Base-by-base conservation (phyloP, 2,888 invertebrate genomes). In the Lasioglossum lativentre region DNA sequence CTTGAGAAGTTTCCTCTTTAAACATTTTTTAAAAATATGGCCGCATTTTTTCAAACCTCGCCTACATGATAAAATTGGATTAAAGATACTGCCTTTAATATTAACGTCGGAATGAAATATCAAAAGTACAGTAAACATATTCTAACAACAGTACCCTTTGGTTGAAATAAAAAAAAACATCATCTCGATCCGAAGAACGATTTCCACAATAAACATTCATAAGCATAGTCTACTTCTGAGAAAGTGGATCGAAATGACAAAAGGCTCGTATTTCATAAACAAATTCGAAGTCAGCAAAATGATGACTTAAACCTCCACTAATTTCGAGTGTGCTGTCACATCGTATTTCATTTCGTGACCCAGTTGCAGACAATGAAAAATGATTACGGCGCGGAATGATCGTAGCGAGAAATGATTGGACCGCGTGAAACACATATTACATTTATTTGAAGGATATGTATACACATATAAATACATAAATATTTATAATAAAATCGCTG, bases 401-500 rank as follows among this genome's bases (percentile, higher is more conserved):
- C 68, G 68, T 3, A 4, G 23, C 14, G 40, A 73, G 45, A 14
- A 59, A 70, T 70, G 12, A 82, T 12, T 14, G 47, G 42, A n/a
- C 72, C n/a, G 4, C 42, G 79, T 94, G 86, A 93, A 94, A 94
- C 93, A 94, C 93, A 90, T 94, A 94, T 92, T 93, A 94, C 93
- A 93, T 94, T 94, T 94, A 94, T 94, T 93, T 92, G 89, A 87
- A 93, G 91, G 94, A 94, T 94, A 94, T 94, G 94, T 94, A 90
- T 93, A 94, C 93, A 94, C 94, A 94, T 94, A 94, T 94, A 94
- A 94, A 93, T 94, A 94, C 93, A 94, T 93, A 94, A 93, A 94
- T 93, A 93, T 93, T 92, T 91, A 92, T 93, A 92, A 92, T 93
- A 92, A 93, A 94, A 93, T 92, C 89, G 89, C 88, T 90, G 91